Base-by-base conservation (phyloP, 2,113 vertebrate genomes). In the Porphyrio hochstetteri region DNA sequence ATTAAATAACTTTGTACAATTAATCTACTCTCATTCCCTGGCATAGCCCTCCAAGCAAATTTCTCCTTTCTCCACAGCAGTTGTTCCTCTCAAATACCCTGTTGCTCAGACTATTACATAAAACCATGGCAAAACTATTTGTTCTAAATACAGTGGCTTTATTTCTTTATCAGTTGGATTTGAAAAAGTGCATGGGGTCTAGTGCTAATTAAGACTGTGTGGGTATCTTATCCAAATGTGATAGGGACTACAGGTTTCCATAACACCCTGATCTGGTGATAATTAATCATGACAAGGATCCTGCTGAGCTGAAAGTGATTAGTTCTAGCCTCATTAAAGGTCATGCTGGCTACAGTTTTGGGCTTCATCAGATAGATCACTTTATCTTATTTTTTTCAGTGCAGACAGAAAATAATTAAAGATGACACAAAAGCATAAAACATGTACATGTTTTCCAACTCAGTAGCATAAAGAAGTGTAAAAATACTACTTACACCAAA, bases 281-380 rank as follows among this genome's bases (percentile, higher is more conserved):
- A 92, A 95, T 93, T 91, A 95, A 88, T 86, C 72, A 91, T 57
- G 90, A 92, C 72, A 89, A 94, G 56, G 55, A 91, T 75, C 31
- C 80, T 84, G 80, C 57, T 86, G n/a, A 94, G 69, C 65, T 91
- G 61, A 75, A 88, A 93, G 44, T 57, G 28, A 90, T 92, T 88
- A 84, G 60, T 92, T 94, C 59, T 83, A 93, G 77, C 17, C 59
- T 86, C 92, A 94, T 82, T 93, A 85, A 93, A 92, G 80, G 77
- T 94, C 80, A 87, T 94, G 53, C n/a, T 72, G 29, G 63, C 50
- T 74, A 46, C 17, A 36, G 61, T 72, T 91, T 80, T 80, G 82
- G 28, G 29, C 63, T 93, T 94, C 38, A 75, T 57, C 57, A 70
- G 70, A 57, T 55, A 95, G 36, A 76, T n/a, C 61, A 61, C 12